phyloP scores from a whole-genome alignment of 2,888 invertebrate species.

The Amphipyra berbera region DNA sequence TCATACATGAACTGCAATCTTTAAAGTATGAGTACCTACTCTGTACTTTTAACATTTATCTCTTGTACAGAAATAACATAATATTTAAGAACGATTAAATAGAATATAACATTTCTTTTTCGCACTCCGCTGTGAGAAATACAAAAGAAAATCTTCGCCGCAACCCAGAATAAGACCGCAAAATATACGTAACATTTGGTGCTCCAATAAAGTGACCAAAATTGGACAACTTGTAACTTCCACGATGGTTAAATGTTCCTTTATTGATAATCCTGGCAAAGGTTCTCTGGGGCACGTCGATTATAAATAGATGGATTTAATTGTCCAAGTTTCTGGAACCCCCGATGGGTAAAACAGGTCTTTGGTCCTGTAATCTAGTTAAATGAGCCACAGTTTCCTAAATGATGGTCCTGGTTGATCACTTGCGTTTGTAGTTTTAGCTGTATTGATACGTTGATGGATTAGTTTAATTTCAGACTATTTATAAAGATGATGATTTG shows the following conservation, averaged over 20 bases:
- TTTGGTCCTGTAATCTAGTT: slow-evolving; percentile 56
- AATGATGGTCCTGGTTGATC: slow-evolving; percentile 45
- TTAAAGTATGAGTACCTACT: too few relatives aligned
- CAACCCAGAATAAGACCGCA: slow-evolving; percentile 48
- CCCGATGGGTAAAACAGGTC: slow-evolving; percentile 43
- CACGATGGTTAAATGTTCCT: slow-evolving; percentile 59
- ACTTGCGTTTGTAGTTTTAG: slow-evolving; percentile 34
- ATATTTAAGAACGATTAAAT: too few relatives aligned
- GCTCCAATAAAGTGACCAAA: slow-evolving; percentile 64
- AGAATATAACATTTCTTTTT: too few relatives aligned
- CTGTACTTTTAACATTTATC: too few relatives aligned
- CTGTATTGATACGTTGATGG: slow-evolving; percentile 27
- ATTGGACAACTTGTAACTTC: slow-evolving; percentile 60
- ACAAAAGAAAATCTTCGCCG: not conserved
- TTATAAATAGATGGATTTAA: slow-evolving; percentile 65
- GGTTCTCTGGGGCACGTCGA: slow-evolving; percentile 53
- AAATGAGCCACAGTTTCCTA: slow-evolving; percentile 46
- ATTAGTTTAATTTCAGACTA: slow-evolving; percentile 13
- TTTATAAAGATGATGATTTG: slow-evolving; percentile 1
- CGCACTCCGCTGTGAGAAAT: too few relatives aligned
- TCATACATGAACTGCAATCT: too few relatives aligned
- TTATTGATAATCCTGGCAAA: slow-evolving; percentile 61
- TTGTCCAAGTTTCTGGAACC: slow-evolving; percentile 59
- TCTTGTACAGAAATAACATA: too few relatives aligned
- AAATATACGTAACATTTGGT: slow-evolving; percentile 53